These are phyloP conservation scores for Grallaria varia DNA, from an alignment of 2,113 vertebrate species.

Conservation along the genomic window DNA sequence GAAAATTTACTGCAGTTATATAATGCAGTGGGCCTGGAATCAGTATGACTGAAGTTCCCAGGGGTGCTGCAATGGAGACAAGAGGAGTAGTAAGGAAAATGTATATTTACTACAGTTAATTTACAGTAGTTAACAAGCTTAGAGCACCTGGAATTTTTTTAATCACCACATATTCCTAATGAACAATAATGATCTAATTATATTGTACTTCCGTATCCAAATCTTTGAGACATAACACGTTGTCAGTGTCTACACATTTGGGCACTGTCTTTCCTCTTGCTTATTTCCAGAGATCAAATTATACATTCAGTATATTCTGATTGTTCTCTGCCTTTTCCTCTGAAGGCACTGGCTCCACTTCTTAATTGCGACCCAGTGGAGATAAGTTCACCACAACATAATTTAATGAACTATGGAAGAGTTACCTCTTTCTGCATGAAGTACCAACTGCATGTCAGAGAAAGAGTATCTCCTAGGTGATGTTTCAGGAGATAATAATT, in stretches of 20 bases:
- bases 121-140: neutral
- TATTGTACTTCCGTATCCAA: neutral
- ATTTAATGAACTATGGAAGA: constrained; percentile 15
- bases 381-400: constrained; percentile 13
- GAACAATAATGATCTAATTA: neutral
- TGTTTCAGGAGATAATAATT: constrained; percentile 6
- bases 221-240: neutral
- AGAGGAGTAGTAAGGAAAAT: constrained; percentile 15
- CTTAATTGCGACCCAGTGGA: constrained; percentile 48
- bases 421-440: constrained; percentile 26
- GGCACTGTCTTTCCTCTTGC: neutral
- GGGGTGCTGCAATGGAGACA: neutral
- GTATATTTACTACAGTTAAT: neutral
- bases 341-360: constrained; percentile 33
- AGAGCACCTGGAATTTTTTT: neutral
- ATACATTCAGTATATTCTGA: constrained; percentile 50
- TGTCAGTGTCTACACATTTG: neutral
- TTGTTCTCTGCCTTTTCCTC: constrained; percentile 43
- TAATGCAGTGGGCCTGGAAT: constrained; percentile 47
- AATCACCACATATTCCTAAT: neutral
- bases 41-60: constrained; percentile 29
- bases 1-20: constrained; percentile 42
- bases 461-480: constrained; percentile 21
- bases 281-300: constrained; percentile 35
- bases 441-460: constrained; percentile 21